Evolutionary conservation across 1,140 invertebrate species (phyloP).

Genomic region (Halyomorpha halys): DNA sequence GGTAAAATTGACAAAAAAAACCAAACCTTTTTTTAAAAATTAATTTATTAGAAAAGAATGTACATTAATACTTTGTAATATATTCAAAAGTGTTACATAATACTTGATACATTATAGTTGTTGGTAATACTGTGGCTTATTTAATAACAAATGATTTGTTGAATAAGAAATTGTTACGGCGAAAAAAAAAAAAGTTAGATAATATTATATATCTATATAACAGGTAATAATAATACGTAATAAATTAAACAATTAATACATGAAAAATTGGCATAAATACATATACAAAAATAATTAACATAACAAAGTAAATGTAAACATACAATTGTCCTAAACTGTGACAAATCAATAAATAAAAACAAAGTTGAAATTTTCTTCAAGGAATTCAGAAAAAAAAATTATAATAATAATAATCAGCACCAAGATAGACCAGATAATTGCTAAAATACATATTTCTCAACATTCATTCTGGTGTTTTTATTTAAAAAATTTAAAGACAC

Average conservation of each 20-base stretch:
- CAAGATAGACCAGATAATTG: not conserved
- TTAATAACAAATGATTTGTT: too few relatives aligned
- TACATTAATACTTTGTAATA: constrained; percentile 8
- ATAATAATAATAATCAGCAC: not conserved
- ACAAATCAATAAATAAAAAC: not conserved
- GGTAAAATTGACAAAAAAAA: too few relatives aligned
- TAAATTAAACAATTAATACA: constrained; percentile 1
- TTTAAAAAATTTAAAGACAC: not conserved
- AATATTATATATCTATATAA: not conserved
- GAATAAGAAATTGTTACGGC: not conserved
- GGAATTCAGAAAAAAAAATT: not conserved
- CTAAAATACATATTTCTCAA: not conserved
- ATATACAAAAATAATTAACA: not conserved
- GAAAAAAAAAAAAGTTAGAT: not conserved
- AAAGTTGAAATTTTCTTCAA: not conserved
- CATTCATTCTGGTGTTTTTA: not conserved
- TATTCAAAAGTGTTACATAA: constrained; percentile 1
- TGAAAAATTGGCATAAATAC: not conserved
- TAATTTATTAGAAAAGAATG: constrained; percentile 5
- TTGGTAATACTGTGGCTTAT: constrained; percentile 4
- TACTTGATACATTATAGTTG: not conserved
- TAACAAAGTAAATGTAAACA: not conserved
- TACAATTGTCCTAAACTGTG: too few relatives aligned
- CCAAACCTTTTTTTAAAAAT: not conserved
- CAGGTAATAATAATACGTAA: not conserved